Percentiles rank a stretch among this genome's conserved stretches.
phyloP scores from a whole-genome alignment of 2,888 invertebrate species.

The Eremobia ochroleuca region DNA sequence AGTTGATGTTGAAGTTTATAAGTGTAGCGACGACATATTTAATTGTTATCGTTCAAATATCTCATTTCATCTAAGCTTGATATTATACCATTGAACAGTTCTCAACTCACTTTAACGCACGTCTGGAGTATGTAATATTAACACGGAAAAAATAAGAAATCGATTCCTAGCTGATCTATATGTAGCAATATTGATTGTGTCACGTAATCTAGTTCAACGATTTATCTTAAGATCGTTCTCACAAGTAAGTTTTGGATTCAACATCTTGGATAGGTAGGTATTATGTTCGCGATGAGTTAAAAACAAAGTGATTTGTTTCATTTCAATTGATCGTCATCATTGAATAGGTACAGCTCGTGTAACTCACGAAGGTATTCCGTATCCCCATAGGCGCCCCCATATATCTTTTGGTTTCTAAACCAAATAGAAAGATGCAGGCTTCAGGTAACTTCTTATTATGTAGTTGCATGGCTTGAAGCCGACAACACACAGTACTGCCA shows the following conservation, averaged over 20 bases:
- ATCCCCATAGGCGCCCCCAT: too few species aligned
- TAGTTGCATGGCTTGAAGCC: too few species aligned
- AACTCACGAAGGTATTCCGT: too few species aligned
- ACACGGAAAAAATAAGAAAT: neutral
- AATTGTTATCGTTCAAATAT: conserved; percentile 83
- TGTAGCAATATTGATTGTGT: neutral
- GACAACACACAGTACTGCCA: too few species aligned
- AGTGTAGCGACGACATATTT: conserved; percentile 84
- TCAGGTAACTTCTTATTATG: too few species aligned
- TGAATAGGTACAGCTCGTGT: neutral
- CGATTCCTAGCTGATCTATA: neutral
- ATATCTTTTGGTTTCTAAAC: too few species aligned
- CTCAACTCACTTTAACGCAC: neutral
- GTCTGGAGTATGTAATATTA: neutral
- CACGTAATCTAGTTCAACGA: neutral
- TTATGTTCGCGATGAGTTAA: too few species aligned
- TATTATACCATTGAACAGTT: neutral
- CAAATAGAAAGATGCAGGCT: too few species aligned
- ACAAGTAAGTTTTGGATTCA: conserved; percentile 10
- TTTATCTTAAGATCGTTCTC: neutral
- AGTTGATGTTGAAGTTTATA: conserved; percentile 82
- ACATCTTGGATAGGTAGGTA: neutral
- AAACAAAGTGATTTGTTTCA: conserved; percentile 22
- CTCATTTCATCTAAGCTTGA: conserved; percentile 74
- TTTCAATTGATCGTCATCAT: conserved; percentile 3